Base-by-base conservation (phyloP, 2,888 invertebrate species). In the Antheraea yamamai region DNA sequence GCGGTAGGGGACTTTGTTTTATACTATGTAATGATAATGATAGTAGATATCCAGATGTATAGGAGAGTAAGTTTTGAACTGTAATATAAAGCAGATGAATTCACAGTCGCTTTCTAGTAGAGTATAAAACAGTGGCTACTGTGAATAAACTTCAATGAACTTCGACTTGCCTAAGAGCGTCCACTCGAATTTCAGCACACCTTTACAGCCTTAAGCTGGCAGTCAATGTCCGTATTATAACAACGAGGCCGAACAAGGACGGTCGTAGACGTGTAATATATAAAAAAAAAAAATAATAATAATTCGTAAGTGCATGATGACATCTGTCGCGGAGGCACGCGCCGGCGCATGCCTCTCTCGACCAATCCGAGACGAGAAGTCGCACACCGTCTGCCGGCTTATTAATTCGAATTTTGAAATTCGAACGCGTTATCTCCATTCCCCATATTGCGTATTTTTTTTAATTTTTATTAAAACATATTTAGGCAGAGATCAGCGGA, bases 291-390 rank as follows among this genome's bases (percentile, higher is more conserved):
- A 12, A 8, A 1, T 2, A 39, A 16, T 68, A 39, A 39, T 68
- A 68, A 23, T 39, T 68, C 68, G 20, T n/a, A 70, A n/a, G 47
- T 18, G 20, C 73, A 66, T 72, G 14, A 47, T 47, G n/a, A 66
- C 85, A 86, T 83, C 84, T 86, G 87, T 81, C 81, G 77, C 76
- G 35, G 66, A 82, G 87, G 83, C 87, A 87, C 88, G 87, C 86
- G 87, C 83, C 83, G 81, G 73, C 83, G 84, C 82, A 81, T 84
- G 80, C 76, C 82, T 79, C 39, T 70, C 20, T 70, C 70, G 70
- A 70, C 70, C 35, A 70, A 70, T 26, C 18, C 8, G 39, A n/a
- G 39, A 10, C 10, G 20, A 35, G 70, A 70, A 39, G 39, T 39
- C 70, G 39, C 70, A 20, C 8, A 70, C 70, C 70, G 39, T 18